Percentiles rank a stretch among this genome's conserved stretches.
Conservation (phyloP, 2,888 invertebrate species). For the Pachycephus smyrnensis region DNA sequence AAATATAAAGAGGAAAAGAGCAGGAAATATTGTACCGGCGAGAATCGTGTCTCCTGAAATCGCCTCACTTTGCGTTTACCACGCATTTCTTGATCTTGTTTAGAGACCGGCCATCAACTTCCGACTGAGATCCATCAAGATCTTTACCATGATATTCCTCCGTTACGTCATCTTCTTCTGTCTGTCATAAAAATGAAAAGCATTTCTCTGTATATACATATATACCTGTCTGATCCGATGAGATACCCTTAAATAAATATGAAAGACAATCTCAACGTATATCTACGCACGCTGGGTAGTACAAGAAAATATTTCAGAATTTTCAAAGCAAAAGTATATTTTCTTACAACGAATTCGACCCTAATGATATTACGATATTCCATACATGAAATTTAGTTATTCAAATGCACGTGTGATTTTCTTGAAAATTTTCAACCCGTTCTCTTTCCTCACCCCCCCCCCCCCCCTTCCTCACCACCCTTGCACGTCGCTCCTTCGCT, state of each 20-base stretch:
- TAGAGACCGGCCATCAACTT: not conserved
- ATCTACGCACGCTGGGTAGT: not conserved
- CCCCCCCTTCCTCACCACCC: not conserved
- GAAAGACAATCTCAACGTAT: not conserved
- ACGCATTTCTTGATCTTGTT: not conserved
- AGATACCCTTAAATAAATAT: not conserved
- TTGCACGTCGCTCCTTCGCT: not conserved
- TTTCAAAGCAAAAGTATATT: constrained; percentile 15
- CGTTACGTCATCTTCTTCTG: not conserved
- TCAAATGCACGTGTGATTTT: not conserved
- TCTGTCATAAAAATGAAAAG: no score
- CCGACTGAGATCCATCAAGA: not conserved
- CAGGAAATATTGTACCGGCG: not conserved
- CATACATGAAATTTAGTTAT: constrained; percentile 25
- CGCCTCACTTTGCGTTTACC: not conserved
- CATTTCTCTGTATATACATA: no score
- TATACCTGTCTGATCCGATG: not conserved
- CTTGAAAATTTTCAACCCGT: not conserved
- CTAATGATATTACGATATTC: constrained; percentile 27
- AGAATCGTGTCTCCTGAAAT: not conserved
- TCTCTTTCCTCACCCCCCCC: not conserved
- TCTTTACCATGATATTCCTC: not conserved
- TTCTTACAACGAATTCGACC: constrained; percentile 16
- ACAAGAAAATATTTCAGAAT: not conserved
- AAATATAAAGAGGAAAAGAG: not conserved